Base-by-base conservation (phyloP, 2,888 invertebrate genomes). In the Rhogogaster chlorosoma region DNA sequence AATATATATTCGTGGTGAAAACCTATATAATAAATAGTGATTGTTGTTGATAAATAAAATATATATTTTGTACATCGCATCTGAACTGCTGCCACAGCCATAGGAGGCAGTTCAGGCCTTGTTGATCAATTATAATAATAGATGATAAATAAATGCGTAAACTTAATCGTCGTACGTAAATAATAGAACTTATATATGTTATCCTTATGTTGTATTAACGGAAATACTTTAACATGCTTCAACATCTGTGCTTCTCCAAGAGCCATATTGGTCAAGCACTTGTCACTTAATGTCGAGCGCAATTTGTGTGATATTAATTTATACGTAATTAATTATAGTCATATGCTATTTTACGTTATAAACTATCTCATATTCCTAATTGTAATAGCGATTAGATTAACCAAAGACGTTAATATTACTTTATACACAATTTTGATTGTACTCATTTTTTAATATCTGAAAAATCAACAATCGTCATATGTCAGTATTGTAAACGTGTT, bases 41-140 rank as follows among this genome's bases (percentile, higher is more conserved):
- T 83, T 85, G 77, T 86, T 85, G 80, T 85, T 85, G 80, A 83
- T 45, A 70, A 67, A 87, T 84, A 85, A 53, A 86, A 86, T 83
- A 86, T 87, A 91, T 90, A 92, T 91, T 92, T 92, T 92, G 88
- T 91, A 91, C 92, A 92, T 91, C 89, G 92, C 92, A 92, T 92
- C 92, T 88, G 92, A 92, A 89, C 87, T 92, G 91, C 89, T 77
- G 88, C 89, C 87, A 84, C 92, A 92, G 92, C 92, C 92, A 92
- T 91, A 89, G 90, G 90, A 89, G 87, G 88, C 91, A 91, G 89
- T 90, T 92, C 90, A 88, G 91, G 90, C 91, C 88, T 91, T 92
- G 92, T 91, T 92, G 87, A 87, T 84, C 67, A 36, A 67, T 83
- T 45, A 83, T 83, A 67, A 67, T 83, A 49, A 83, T 49, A n/a